Evolutionary conservation across 2,888 invertebrate genomes (phyloP).

Genomic region (Macaria liturata): DNA sequence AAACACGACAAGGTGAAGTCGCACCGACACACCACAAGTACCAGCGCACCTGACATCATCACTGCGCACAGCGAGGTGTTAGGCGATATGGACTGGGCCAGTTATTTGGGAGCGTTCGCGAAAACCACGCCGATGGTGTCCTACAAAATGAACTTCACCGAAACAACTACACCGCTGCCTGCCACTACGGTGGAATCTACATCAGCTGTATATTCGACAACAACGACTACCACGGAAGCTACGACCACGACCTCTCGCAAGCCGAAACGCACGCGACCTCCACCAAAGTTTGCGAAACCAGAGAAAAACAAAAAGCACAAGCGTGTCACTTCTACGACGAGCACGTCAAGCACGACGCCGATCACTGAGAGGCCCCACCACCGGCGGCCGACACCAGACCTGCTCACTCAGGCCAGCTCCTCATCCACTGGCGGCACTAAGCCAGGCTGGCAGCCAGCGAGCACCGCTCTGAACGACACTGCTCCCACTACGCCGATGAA

Average conservation of each 20-base stretch:
- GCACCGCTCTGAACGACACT: slow-evolving; percentile 40
- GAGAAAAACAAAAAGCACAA: slow-evolving; percentile 70
- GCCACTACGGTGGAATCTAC: slow-evolving; percentile 40
- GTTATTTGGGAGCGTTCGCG: slow-evolving; percentile 63
- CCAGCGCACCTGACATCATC: slow-evolving; percentile 62
- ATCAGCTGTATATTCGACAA: slow-evolving; percentile 26
- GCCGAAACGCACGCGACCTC: slow-evolving; percentile 67
- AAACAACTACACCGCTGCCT: slow-evolving; percentile 41
- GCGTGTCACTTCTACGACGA: slow-evolving; percentile 59
- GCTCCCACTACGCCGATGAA: slow-evolving; percentile 36
- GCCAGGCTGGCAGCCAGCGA: slow-evolving; percentile 37
- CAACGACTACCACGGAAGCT: slow-evolving; percentile 24
- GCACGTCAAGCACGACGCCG: slow-evolving; percentile 48
- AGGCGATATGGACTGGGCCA: slow-evolving; percentile 65
- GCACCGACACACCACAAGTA: slow-evolving; percentile 50
- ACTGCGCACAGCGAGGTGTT: slow-evolving; percentile 49
- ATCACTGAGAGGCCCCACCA: slow-evolving; percentile 40
- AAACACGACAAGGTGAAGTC: slow-evolving; percentile 58
- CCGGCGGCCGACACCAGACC: slow-evolving; percentile 57
- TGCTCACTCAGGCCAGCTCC: slow-evolving; percentile 66
- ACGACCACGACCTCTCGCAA: slow-evolving; percentile 51
- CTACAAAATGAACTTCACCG: slow-evolving; percentile 44
- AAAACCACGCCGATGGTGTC: slow-evolving; percentile 72
- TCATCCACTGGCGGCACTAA: slow-evolving; percentile 50
- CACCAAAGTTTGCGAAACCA: slow-evolving; percentile 61